These are phyloP conservation scores for Watsonalla cultraria DNA, from an alignment of 2,888 invertebrate species.

Conservation along the genomic window DNA sequence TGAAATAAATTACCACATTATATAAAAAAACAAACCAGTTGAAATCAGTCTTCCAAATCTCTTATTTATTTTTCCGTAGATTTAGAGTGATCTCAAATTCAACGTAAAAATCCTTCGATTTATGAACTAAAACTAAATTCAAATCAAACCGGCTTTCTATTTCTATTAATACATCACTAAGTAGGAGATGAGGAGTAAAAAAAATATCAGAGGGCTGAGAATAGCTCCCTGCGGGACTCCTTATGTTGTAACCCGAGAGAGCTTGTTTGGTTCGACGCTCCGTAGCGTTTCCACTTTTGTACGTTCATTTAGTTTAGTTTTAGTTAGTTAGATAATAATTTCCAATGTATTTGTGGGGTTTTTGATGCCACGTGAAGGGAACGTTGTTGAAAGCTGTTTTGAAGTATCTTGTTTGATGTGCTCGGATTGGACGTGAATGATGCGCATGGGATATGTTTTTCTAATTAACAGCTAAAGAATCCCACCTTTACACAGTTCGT, in stretches of 20 bases:
- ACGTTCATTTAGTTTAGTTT: conserved; percentile 12
- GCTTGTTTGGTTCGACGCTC: conserved; percentile 47
- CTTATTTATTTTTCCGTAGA: neutral
- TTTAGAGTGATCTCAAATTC: conserved; percentile 1
- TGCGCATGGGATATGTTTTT: neutral
- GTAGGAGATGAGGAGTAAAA: conserved; percentile 39
- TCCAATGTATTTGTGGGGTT: conserved; percentile 5
- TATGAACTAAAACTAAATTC: conserved; percentile 50
- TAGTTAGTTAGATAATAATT: conserved; percentile 14
- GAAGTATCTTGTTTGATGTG: neutral
- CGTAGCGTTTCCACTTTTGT: conserved; percentile 7
- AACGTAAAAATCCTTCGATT: conserved; percentile 19
- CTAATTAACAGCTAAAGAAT: neutral
- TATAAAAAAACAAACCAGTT: too few species aligned
- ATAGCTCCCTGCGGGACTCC: conserved; percentile 75
- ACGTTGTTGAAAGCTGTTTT: conserved; percentile 6
- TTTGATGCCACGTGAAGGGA: conserved; percentile 1
- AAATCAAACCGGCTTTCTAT: conserved; percentile 55
- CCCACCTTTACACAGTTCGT: neutral
- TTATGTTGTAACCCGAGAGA: conserved; percentile 52
- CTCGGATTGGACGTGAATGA: neutral
- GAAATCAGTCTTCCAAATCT: neutral
- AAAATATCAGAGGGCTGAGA: conserved; percentile 65
- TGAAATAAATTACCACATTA: too few species aligned
- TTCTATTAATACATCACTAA: conserved; percentile 74